These are phyloP conservation scores for Oreotrochilus melanogaster DNA, from an alignment of 2,113 vertebrate genomes.

Conservation along the genomic window DNA sequence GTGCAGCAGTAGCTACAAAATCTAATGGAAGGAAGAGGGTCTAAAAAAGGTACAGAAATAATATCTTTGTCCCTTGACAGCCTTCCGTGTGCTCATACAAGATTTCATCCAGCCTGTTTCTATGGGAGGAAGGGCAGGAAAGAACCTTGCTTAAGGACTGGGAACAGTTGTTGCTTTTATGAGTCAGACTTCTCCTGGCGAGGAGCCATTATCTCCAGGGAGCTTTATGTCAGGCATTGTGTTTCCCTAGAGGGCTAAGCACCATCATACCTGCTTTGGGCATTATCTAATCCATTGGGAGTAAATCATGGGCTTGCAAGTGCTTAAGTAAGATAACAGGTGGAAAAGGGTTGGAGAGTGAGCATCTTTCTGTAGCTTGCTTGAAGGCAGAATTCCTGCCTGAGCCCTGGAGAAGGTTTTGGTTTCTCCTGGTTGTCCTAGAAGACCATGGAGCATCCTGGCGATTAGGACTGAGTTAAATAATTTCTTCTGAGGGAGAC, in stretches of 20 bases:
- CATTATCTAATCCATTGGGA: not conserved
- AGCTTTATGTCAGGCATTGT: not conserved
- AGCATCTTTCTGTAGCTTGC: not conserved
- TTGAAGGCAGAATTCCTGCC: not conserved
- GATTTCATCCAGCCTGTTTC: not conserved
- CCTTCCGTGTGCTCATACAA: not conserved
- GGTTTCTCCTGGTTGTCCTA: not conserved
- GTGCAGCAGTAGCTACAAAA: not conserved
- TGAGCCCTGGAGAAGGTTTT: not conserved
- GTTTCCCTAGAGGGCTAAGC: not conserved
- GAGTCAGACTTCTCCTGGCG: not conserved
- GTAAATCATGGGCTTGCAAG: not conserved
- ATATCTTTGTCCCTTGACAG: not conserved
- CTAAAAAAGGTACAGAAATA: not conserved
- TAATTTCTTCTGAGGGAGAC: not conserved
- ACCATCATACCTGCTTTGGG: not conserved
- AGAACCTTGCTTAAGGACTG: accelerated
- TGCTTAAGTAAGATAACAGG: not conserved
- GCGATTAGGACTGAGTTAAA: not conserved
- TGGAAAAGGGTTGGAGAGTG: not conserved
- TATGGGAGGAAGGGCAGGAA: not conserved
- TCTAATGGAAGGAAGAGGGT: not conserved
- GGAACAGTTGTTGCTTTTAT: not conserved
- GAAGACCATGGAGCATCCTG: not conserved
- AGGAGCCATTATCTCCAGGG: not conserved